Evolutionary conservation across 2,797 vertebrate genomes (phyloP).

Genomic region (Numenius phaeopus): DNA sequence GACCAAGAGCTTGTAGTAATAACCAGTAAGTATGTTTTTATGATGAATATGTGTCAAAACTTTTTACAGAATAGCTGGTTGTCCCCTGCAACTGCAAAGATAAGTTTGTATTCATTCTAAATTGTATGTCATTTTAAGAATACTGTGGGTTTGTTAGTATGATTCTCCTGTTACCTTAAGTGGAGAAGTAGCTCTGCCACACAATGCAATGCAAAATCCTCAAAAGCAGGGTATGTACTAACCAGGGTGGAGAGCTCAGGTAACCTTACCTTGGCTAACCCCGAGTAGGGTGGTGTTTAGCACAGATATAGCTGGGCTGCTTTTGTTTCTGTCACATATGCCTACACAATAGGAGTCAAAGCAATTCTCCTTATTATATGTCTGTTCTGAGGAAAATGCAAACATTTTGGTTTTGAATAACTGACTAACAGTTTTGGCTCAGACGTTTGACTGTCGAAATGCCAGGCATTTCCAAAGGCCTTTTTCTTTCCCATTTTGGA

Average conservation of each 20-base stretch:
- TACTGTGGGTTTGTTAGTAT: not conserved
- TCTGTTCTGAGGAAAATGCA: slow-evolving; percentile 34
- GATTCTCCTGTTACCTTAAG: not conserved
- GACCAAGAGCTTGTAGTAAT: not conserved
- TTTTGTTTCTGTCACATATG: not conserved
- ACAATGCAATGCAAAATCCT: not conserved
- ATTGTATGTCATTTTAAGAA: not conserved
- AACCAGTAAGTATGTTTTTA: not conserved
- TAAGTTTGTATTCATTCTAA: not conserved
- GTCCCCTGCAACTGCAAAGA: not conserved
- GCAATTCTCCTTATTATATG: not conserved
- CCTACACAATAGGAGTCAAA: not conserved
- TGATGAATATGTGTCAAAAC: not conserved
- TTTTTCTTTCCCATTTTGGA: slow-evolving; percentile 51
- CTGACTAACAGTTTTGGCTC: slow-evolving; percentile 41
- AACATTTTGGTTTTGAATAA: slow-evolving; percentile 51
- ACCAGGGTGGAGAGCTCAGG: not conserved
- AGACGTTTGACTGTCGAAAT: slow-evolving; percentile 23
- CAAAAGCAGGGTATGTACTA: accelerated
- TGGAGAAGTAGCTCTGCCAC: not conserved
- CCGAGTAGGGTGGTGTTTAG: not conserved
- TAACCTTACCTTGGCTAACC: not conserved
- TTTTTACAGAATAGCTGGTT: not conserved
- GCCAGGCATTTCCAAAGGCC: slow-evolving; percentile 31
- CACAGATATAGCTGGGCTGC: not conserved